Evolutionary conservation across 2,797 vertebrate genomes (phyloP).

Genomic region (Hyperoplus lanceolatus): DNA sequence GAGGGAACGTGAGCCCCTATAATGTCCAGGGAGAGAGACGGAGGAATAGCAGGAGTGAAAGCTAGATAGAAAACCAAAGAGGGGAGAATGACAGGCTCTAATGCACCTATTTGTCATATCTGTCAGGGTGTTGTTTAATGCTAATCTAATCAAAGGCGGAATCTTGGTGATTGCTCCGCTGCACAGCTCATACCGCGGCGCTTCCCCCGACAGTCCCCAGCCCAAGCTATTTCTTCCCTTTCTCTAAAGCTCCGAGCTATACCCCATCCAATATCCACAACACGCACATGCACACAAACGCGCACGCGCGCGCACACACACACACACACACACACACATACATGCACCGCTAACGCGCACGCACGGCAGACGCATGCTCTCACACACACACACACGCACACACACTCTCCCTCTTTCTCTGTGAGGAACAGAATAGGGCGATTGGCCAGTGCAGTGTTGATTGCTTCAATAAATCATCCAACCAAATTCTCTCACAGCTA

Average conservation of each 20-base stretch:
- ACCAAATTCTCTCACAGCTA: conserved; percentile 87
- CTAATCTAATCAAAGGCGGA: conserved; percentile 92
- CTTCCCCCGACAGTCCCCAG: conserved; percentile 70
- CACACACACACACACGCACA: conserved; percentile 25
- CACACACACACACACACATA: conserved; percentile 25
- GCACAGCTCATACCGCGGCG: conserved; percentile 66
- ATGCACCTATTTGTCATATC: conserved; percentile 94
- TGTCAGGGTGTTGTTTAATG: conserved; percentile 94
- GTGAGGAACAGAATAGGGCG: conserved; percentile 36
- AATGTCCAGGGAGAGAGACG: conserved; percentile 59
- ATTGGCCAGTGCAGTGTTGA: conserved; percentile 82
- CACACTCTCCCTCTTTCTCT: conserved; percentile 13
- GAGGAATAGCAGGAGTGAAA: conserved; percentile 68
- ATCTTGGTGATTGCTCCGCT: conserved; percentile 83
- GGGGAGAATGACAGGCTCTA: conserved; percentile 89
- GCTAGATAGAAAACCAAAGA: conserved; percentile 72
- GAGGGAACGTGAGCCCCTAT: conserved; percentile 63
- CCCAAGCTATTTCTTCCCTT: conserved; percentile 75
- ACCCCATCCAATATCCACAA: conserved; percentile 60
- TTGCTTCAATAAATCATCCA: conserved; percentile 90
- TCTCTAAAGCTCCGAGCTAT: conserved; percentile 50
- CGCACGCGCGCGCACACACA: conserved; percentile 27
- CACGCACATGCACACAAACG: conserved; percentile 36
- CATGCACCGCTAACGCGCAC: conserved; percentile 13
- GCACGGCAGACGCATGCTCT: background rate